Base-by-base conservation (phyloP, 2,113 vertebrate species). In the Entosphenus tridentatus region DNA sequence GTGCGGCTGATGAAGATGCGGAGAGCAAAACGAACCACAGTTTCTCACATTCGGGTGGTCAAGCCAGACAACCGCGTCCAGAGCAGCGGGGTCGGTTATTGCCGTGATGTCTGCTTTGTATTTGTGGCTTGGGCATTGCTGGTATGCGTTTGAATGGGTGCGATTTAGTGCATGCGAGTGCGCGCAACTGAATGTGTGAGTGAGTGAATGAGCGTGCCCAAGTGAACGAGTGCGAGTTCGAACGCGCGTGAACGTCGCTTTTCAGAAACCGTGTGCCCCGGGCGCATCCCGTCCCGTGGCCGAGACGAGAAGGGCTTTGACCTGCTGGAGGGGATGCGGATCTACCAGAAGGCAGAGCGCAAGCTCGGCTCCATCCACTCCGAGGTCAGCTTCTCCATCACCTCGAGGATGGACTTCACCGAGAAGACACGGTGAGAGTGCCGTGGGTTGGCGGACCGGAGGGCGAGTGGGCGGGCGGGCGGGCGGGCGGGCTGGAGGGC, bases 301-400 rank as follows among this genome's bases (percentile, higher is more conserved):
- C 82, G 87, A 8, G 87, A 95, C 73, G 92, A 95, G 76, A 97
- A 96, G 72, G 92, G 92, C 68, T 97, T 97, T 81, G 92, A 96
- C 76, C 83, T 97, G 72, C 84, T 97, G 69, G 56, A 86, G 68
- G 84, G 89, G 75, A 77, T 96, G 76, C 84, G 86, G 78, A 78
- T 97, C 75, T 86, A 85, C 73, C 88, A 90, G 79, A 97, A 93
- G 73, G 78, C 86, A 70, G 90, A 89, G 74, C 85, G 80, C 79
- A 84, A 86, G 72, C 80, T 84, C 71, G 88, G 92, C 71, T 76
- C 85, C 14, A 82, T 76, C 72, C 81, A 77, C 55, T 86, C 83
- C 73, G 79, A 78, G n/a, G 91, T 83, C 78, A 88, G 89, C 73
- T 97, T 86, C 76, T 85, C 89, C 80, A 80, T 97, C 73, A 89